Percentiles rank a stretch among this genome's conserved stretches.
These are phyloP conservation scores for Sebastes paucispinis DNA, from an alignment of 2,797 vertebrate genomes.

Conservation along the genomic window DNA sequence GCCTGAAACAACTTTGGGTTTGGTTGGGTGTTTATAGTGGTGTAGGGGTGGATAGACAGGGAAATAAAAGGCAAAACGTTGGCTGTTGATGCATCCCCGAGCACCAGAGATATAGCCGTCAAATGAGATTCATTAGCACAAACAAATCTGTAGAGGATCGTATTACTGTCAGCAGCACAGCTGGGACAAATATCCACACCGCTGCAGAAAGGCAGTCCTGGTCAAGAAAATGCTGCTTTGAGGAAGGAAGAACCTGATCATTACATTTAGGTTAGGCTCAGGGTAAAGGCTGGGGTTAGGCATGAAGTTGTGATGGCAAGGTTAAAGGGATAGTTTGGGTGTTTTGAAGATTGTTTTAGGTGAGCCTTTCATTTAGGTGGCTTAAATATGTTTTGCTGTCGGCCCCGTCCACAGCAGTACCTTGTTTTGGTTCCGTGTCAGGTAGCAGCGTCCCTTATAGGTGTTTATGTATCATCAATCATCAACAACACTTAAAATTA, in stretches of 20 bases:
- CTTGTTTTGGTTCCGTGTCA: background rate
- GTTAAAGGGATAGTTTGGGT: too few species aligned
- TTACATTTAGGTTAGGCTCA: background rate
- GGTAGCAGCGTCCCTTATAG: background rate
- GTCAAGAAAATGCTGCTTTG: background rate
- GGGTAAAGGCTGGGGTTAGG: background rate
- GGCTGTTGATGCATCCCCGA: conserved; percentile 10
- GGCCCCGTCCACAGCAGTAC: too few species aligned
- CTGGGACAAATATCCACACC: background rate
- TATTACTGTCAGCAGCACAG: conserved; percentile 3
- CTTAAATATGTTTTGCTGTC: too few species aligned
- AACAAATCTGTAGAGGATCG: background rate
- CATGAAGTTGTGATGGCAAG: too few species aligned
- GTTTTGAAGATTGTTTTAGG: too few species aligned
- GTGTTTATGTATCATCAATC: background rate
- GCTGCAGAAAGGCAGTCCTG: background rate
- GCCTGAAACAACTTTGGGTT: conserved; percentile 11
- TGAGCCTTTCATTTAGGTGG: too few species aligned
- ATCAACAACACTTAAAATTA: background rate
- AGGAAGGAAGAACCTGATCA: background rate
- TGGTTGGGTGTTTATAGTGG: conserved; percentile 12
- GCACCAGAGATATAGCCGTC: conserved; percentile 1
- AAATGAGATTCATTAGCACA: conserved; percentile 32
- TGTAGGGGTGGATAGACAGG: conserved; percentile 2
- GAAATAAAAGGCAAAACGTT: conserved; percentile 32